These are phyloP conservation scores for Drosophila atroscutellata DNA, from an alignment of 2,888 invertebrate species.

Conservation along the genomic window DNA sequence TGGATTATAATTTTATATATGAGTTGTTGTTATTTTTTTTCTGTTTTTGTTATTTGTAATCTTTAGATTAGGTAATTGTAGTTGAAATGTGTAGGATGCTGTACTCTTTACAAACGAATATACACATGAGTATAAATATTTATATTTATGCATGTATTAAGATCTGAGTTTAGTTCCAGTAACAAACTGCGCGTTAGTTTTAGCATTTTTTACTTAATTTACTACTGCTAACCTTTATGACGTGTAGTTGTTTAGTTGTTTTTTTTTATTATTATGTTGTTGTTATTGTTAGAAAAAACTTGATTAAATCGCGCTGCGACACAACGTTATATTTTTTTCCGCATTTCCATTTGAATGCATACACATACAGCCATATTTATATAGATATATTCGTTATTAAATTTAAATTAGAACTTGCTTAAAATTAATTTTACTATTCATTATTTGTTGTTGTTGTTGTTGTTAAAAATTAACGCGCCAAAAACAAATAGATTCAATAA, in stretches of 20 bases:
- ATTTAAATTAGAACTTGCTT: slow-evolving; percentile 3
- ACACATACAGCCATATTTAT: neutral
- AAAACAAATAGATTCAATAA: slow-evolving; percentile 14
- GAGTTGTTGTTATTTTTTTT: neutral
- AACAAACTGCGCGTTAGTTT: slow-evolving; percentile 69
- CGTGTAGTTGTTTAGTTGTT: slow-evolving; percentile 21
- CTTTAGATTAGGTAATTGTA: slow-evolving; percentile 9
- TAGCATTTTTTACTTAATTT: slow-evolving; percentile 46
- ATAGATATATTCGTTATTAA: neutral
- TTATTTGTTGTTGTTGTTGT: neutral
- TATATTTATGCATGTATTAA: slow-evolving; percentile 1
- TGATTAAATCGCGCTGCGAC: slow-evolving; percentile 40
- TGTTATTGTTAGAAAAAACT: slow-evolving; percentile 31
- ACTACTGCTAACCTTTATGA: slow-evolving; percentile 57
- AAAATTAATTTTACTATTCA: neutral
- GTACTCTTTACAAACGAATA: neutral
- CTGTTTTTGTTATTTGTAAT: neutral
- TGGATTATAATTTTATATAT: neutral
- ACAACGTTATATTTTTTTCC: slow-evolving; percentile 26
- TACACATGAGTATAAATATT: neutral
- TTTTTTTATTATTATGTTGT: slow-evolving; percentile 1
- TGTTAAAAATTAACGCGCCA: slow-evolving; percentile 9
- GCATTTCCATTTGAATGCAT: slow-evolving; percentile 22
- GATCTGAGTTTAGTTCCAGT: slow-evolving; percentile 11
- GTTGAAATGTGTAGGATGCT: slow-evolving; percentile 5